Evolutionary conservation across 2,797 vertebrate species (phyloP).

Genomic region (Clarias fuscus): DNA sequence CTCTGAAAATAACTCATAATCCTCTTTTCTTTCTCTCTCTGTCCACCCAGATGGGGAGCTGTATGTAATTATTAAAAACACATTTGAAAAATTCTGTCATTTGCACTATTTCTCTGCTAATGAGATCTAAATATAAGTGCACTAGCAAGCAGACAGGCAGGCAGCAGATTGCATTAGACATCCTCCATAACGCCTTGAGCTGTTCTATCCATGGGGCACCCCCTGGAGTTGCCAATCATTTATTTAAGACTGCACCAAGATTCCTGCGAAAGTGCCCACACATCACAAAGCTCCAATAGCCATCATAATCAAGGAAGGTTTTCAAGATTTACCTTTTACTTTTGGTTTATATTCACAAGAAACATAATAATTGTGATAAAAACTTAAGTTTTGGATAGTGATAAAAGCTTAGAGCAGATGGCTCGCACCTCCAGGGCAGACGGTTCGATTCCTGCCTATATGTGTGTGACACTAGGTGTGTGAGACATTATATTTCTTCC

Average conservation of each 20-base stretch:
- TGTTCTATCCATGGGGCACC: slow-evolving; percentile 50
- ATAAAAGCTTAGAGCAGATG: neutral
- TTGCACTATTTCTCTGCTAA: slow-evolving; percentile 53
- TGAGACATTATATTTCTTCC: neutral
- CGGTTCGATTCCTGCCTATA: no score
- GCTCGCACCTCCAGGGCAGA: no score
- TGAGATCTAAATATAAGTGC: slow-evolving; percentile 60
- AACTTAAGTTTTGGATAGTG: neutral
- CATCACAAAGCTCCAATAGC: slow-evolving; percentile 63
- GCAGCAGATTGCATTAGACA: slow-evolving; percentile 45
- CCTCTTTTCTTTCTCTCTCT: slow-evolving; percentile 8
- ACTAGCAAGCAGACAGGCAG: slow-evolving; percentile 41
- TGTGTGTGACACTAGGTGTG: no score
- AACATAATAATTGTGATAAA: neutral
- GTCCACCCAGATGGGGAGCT: slow-evolving; percentile 39
- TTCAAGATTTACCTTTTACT: slow-evolving; percentile 12
- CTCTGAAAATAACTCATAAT: slow-evolving; percentile 9
- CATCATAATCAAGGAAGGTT: slow-evolving; percentile 60
- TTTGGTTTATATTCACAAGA: neutral
- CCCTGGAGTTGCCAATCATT: slow-evolving; percentile 57
- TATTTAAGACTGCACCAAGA: slow-evolving; percentile 62
- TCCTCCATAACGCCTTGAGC: slow-evolving; percentile 19
- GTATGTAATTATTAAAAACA: slow-evolving; percentile 55
- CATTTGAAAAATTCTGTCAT: slow-evolving; percentile 52
- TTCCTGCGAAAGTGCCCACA: slow-evolving; percentile 65